Conservation (phyloP, 2,113 vertebrate species). For the Coreoperca whiteheadi region DNA sequence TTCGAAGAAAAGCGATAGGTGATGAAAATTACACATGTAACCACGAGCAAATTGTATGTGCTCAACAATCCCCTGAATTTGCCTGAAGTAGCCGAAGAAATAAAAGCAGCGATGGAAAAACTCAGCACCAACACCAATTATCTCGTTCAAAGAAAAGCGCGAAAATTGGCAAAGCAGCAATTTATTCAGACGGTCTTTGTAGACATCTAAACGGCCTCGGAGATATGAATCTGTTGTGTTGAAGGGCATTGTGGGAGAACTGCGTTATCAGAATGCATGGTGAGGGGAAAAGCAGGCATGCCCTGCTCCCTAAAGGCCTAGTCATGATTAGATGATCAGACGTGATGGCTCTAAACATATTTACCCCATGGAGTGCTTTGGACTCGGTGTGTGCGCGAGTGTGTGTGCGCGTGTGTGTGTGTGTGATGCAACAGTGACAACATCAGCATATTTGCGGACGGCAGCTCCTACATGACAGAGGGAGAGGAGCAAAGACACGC, state of each 20-base stretch:
- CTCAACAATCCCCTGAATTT: not conserved
- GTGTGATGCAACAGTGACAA: constrained; percentile 50
- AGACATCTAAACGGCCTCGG: constrained; percentile 27
- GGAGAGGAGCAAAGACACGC: constrained; percentile 11
- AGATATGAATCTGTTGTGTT: constrained; percentile 57
- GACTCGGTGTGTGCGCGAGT: constrained; percentile 28
- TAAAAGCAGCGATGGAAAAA: constrained; percentile 11
- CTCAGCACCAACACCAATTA: constrained; percentile 51
- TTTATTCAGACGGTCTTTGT: constrained; percentile 27
- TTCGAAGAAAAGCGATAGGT: not conserved
- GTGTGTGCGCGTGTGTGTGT: constrained; percentile 32
- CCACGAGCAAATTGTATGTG: not conserved
- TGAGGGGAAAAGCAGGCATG: constrained; percentile 15
- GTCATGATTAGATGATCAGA: constrained; percentile 75
- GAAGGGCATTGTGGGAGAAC: constrained; percentile 63
- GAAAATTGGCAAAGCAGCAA: constrained; percentile 38
- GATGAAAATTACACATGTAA: not conserved
- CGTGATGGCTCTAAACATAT: constrained; percentile 69
- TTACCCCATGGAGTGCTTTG: constrained; percentile 57
- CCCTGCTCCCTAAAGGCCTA: constrained; percentile 53
- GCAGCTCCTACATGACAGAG: not conserved
- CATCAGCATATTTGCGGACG: constrained; percentile 69
- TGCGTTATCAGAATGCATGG: constrained; percentile 70
- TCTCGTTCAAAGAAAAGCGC: constrained; percentile 5
- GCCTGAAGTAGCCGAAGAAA: constrained; percentile 1